A percentile compares a stretch with the other conserved stretches of the same genome.
Conservation (phyloP, 2,888 invertebrate species). For the Acanthoscelides obtectus region DNA sequence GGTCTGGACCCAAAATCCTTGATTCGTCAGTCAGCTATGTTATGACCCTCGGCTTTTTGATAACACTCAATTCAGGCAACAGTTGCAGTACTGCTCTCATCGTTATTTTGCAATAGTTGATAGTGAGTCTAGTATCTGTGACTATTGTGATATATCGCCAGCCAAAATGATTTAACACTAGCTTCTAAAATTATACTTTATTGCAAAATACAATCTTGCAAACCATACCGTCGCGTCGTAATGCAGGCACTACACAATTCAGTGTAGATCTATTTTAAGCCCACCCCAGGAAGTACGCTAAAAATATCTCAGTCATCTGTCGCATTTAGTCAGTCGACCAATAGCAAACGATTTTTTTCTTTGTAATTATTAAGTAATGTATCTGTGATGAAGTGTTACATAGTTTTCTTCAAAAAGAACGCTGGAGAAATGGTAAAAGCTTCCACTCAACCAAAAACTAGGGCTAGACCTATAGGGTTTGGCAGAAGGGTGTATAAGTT, state of each 20-base stretch:
- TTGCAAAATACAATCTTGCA: background rate
- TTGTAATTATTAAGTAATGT: background rate
- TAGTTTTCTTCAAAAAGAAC: background rate
- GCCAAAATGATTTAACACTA: background rate
- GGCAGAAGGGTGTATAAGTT: constrained; percentile 23
- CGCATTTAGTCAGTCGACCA: background rate
- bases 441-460: constrained; percentile 7
- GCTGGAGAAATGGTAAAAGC: background rate
- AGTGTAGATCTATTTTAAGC: background rate
- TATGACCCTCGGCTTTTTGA: too few relatives aligned
- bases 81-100: too few relatives aligned
- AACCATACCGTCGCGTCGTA: background rate
- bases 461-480: constrained; percentile 15
- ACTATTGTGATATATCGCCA: too few relatives aligned
- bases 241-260: background rate
- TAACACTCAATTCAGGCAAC: too few relatives aligned
- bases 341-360: background rate
- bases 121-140: too few relatives aligned
- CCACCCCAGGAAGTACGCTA: background rate
- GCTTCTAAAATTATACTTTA: background rate
- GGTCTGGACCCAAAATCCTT: too few relatives aligned
- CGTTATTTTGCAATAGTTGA: too few relatives aligned
- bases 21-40: too few relatives aligned
- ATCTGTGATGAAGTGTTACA: background rate
- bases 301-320: background rate